Conservation (phyloP, 2,888 invertebrate species). For the Sesia apiformis region DNA sequence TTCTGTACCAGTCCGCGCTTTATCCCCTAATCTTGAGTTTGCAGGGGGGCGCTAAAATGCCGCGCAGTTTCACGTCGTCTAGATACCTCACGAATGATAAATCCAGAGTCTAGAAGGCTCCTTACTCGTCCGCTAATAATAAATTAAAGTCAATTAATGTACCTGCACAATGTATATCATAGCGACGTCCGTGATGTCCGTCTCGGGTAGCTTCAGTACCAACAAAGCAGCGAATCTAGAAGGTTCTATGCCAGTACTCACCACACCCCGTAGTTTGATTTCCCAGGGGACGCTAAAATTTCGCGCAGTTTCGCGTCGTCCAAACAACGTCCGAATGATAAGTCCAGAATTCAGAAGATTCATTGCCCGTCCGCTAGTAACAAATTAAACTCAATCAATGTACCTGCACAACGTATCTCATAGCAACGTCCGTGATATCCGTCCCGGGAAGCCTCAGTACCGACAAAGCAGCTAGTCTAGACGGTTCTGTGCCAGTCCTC, state of each 20-base stretch:
- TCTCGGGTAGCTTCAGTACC: slow-evolving; percentile 86
- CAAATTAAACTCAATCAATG: neutral
- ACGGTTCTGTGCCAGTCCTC: slow-evolving; percentile 55
- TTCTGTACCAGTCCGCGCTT: slow-evolving; percentile 49
- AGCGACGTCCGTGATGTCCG: slow-evolving; percentile 92
- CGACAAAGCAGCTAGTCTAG: slow-evolving; percentile 80
- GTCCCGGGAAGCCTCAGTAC: slow-evolving; percentile 88
- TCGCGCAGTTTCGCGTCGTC: slow-evolving; percentile 90
- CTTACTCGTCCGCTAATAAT: neutral
- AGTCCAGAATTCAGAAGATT: slow-evolving; percentile 69
- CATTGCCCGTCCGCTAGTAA: neutral
- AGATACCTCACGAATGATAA: slow-evolving; percentile 90
- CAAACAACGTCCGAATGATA: slow-evolving; percentile 90
- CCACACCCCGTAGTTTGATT: slow-evolving; percentile 79
- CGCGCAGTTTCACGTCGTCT: slow-evolving; percentile 87
- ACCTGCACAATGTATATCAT: slow-evolving; percentile 75
- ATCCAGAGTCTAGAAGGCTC: slow-evolving; percentile 71
- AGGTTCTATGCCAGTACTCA: slow-evolving; percentile 54
- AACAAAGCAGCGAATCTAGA: slow-evolving; percentile 80
- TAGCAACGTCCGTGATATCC: slow-evolving; percentile 91
- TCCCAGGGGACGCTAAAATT: slow-evolving; percentile 89
- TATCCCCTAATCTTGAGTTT: slow-evolving; percentile 82
- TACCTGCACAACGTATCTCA: slow-evolving; percentile 73
- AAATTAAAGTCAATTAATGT: too few relatives aligned
- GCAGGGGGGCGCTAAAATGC: slow-evolving; percentile 89